These are phyloP conservation scores for Acomys russatus DNA, from an alignment of 2,797 vertebrate genomes.

Conservation along the genomic window DNA sequence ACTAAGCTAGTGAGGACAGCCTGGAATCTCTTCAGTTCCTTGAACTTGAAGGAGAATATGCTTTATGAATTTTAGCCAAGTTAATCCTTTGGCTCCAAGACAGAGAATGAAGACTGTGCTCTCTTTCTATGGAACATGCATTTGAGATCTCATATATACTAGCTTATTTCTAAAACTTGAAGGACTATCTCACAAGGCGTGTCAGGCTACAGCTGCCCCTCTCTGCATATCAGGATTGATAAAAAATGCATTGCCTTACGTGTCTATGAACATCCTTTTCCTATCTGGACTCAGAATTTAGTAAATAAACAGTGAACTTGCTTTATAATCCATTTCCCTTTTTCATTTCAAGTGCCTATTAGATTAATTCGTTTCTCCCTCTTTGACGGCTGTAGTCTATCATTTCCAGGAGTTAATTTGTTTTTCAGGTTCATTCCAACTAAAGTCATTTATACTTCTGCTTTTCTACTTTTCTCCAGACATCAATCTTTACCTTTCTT, in stretches of 20 bases:
- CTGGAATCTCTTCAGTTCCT: not conserved
- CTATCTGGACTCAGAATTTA: not conserved
- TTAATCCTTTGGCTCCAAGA: not conserved
- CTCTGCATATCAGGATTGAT: not conserved
- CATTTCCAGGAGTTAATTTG: not conserved
- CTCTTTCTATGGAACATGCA: not conserved
- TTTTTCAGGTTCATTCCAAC: not conserved
- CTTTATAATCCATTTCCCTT: not conserved
- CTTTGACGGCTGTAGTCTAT: not conserved
- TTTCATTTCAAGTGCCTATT: not conserved
- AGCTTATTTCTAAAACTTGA: not conserved
- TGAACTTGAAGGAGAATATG: not conserved
- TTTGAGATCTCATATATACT: rapidly evolving
- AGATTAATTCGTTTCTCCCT: not conserved
- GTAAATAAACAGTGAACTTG: not conserved
- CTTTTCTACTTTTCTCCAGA: not conserved
- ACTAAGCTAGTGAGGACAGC: not conserved
- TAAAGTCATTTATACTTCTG: not conserved
- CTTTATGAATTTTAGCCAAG: not conserved
- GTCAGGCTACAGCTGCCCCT: too few relatives aligned
- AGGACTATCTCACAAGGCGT: not conserved
- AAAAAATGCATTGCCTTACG: not conserved
- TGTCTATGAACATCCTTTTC: not conserved
- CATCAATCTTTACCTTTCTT: not conserved
- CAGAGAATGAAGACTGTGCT: not conserved